phyloP scores from a whole-genome alignment of 2,888 invertebrate genomes.

The Cheiracanthium punctorium region DNA sequence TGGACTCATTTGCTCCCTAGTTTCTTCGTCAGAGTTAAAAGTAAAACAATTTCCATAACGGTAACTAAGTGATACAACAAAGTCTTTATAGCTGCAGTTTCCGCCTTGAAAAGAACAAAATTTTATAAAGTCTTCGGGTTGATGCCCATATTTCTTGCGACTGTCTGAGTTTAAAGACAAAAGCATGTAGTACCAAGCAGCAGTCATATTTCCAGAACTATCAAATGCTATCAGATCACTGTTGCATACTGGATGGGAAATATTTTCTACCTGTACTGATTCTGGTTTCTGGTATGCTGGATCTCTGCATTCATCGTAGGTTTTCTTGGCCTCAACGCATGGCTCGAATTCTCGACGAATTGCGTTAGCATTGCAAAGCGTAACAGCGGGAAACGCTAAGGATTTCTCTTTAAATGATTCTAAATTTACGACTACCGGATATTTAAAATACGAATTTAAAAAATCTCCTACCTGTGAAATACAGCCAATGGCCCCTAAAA shows the following conservation, averaged over 20 bases:
- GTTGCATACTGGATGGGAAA: not conserved
- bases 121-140: not conserved
- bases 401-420: not conserved
- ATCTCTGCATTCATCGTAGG: not conserved
- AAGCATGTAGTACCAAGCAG: not conserved
- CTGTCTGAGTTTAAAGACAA: not conserved
- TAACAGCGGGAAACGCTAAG: not conserved
- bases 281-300: not conserved
- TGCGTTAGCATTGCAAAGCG: not conserved
- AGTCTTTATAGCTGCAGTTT: not conserved
- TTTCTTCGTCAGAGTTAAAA: not conserved
- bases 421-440: not conserved
- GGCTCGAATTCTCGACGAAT: not conserved
- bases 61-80: not conserved
- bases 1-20: no score
- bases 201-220: not conserved
- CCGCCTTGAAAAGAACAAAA: not conserved
- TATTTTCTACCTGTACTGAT: no score
- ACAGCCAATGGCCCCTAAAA: not conserved
- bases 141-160: not conserved
- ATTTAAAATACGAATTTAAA: not conserved
- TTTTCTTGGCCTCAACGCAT: not conserved
- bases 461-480: not conserved
- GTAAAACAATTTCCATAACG: not conserved
- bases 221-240: no score